Evolutionary conservation across 2,113 vertebrate genomes (phyloP).

Genomic region (Mus spicilegus): DNA sequence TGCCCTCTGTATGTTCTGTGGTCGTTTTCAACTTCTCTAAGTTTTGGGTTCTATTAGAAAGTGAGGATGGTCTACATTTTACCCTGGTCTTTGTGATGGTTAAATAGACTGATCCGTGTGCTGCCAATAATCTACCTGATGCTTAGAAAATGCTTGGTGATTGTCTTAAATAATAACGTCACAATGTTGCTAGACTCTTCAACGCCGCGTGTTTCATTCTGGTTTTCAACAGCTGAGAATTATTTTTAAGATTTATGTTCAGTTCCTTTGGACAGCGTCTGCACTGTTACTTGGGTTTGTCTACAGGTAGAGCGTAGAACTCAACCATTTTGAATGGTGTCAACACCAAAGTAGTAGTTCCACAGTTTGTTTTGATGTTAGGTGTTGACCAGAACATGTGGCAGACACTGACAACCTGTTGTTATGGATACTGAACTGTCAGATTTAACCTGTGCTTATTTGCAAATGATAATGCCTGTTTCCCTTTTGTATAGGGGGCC

Average conservation of each 20-base stretch:
- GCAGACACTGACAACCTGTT: background rate
- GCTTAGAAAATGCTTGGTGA: background rate
- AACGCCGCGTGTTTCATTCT: slow-evolving; percentile 26
- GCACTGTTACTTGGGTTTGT: slow-evolving; percentile 22
- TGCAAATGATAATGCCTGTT: slow-evolving; percentile 4
- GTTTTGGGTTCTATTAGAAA: slow-evolving; percentile 20
- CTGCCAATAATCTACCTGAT: background rate
- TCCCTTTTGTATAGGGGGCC: background rate
- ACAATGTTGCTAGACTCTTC: background rate
- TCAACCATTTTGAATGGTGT: slow-evolving; percentile 6
- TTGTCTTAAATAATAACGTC: slow-evolving; percentile 23
- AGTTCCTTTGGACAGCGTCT: background rate
- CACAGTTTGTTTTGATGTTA: background rate
- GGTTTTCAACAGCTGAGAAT: slow-evolving; percentile 52
- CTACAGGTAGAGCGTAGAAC: slow-evolving; percentile 27
- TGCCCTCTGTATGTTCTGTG: background rate
- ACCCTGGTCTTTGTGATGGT: background rate
- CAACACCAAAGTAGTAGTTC: slow-evolving; percentile 41
- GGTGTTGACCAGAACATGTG: slow-evolving; percentile 1
- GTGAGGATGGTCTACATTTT: background rate
- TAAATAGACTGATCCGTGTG: background rate
- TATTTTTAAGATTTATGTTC: background rate
- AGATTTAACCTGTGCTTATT: slow-evolving; percentile 19
- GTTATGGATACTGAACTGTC: slow-evolving; percentile 10
- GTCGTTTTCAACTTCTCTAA: slow-evolving; percentile 17